Evolutionary conservation across 2,888 invertebrate species (phyloP).

Genomic region (Agonopterix arenella): DNA sequence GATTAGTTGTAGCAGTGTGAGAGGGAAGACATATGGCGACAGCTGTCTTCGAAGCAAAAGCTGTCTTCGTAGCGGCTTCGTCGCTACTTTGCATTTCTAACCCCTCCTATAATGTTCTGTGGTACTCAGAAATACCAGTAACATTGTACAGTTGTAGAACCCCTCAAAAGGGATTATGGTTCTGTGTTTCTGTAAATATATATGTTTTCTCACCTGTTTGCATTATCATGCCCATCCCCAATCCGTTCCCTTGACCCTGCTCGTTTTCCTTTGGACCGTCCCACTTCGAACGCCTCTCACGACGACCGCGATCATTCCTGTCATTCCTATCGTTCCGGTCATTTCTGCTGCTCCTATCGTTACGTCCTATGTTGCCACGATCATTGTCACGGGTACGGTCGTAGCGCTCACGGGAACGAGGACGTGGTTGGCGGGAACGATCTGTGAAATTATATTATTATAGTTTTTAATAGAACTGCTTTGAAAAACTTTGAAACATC

Average conservation of each 20-base stretch:
- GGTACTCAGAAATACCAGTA: no score
- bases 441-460: conserved; percentile 10
- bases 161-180: no score
- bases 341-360: conserved; percentile 14
- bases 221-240: conserved; percentile 21
- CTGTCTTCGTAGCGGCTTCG: no score
- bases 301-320: conserved; percentile 10
- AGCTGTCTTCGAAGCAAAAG: no score
- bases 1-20: no score
- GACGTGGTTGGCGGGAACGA: conserved; percentile 12
- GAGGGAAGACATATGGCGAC: no score
- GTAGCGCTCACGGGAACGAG: conserved; percentile 21
- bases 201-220: conserved; percentile 21
- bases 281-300: conserved; percentile 35
- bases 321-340: conserved; percentile 17
- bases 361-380: conserved; percentile 15
- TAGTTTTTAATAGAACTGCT: no score
- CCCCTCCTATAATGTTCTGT: no score
- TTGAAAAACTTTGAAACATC: no score
- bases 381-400: conserved; percentile 4
- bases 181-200: no score
- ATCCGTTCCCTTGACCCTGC: not conserved
- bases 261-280: conserved; percentile 12
- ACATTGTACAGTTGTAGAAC: no score
- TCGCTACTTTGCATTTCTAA: no score